phyloP scores from a whole-genome alignment of 1,140 invertebrate genomes.

The Bombus sylvicola region DNA sequence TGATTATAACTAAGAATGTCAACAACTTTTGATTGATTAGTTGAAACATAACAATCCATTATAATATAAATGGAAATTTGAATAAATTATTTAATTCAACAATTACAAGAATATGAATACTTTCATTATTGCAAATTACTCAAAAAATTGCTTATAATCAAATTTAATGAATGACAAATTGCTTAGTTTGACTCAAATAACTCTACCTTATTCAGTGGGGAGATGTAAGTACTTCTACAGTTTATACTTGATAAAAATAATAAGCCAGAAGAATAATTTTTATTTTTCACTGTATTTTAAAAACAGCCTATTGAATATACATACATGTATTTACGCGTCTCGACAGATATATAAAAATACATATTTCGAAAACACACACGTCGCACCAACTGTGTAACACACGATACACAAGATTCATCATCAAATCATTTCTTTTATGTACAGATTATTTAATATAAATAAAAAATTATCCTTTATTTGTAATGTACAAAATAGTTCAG shows the following conservation, averaged over 20 bases:
- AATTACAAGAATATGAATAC: too few species aligned
- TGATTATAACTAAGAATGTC: too few species aligned
- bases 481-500: conserved; percentile 72
- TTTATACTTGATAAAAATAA: conserved; percentile 35
- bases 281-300: conserved; percentile 55
- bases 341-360: conserved; percentile 52
- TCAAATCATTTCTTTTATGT: conserved; percentile 47
- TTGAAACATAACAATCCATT: too few species aligned
- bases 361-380: conserved; percentile 35
- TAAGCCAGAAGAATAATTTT: conserved; percentile 44
- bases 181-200: too few species aligned
- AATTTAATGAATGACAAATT: too few species aligned
- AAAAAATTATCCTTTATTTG: conserved; percentile 66
- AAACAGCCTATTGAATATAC: conserved; percentile 52
- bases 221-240: too few species aligned
- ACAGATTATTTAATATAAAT: conserved; percentile 79
- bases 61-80: too few species aligned
- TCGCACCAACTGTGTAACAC: conserved; percentile 14
- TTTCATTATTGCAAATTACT: too few species aligned
- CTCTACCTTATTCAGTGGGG: too few species aligned
- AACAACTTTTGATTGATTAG: too few species aligned
- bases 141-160: too few species aligned
- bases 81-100: too few species aligned
- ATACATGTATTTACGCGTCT: conserved; percentile 28
- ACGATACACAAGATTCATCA: conserved; percentile 34